Base-by-base conservation (phyloP, 2,888 invertebrate species). In the Ophioninae sp. region DNA sequence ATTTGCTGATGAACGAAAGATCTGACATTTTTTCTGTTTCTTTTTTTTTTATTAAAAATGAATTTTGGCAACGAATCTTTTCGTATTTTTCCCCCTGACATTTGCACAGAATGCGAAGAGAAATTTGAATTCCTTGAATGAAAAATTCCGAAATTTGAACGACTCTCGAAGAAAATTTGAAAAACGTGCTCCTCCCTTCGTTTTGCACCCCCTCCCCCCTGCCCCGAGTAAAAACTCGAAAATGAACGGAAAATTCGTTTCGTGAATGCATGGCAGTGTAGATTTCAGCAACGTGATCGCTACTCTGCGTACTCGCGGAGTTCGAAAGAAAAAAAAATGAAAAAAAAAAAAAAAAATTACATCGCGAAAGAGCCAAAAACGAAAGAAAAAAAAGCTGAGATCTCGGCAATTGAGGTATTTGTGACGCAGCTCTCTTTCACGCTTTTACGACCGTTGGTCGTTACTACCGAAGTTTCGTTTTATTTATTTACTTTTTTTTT, bases 341-440 rank as follows among this genome's bases (percentile, higher is more conserved):
- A 0, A 23, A 20, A 65, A 79, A 73, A 5, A 37, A 59, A 30
- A 59, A n/a, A 67, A 67, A 73, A 51, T 69, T 22, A 56, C 22
- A 56, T 65, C 7, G 22, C 17, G 20, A 41, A 51, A 51, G 17
- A 51, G 51, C 2, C 17, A 51, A 58, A 72, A 51, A 17, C 44
- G 63, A 65, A 77, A 63, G 77, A 69, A 81, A 73, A 82, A 80
- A 82, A 83, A 86, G 89, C 91, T 89, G 91, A 91, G 91, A 89
- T 88, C 90, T 85, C 91, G 91, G 90, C 91, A 91, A 90, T 89
- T 92, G 92, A 92, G 92, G 92, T 92, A 92, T 91, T 90, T 91
- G 89, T 88, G 90, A 91, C 88, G 89, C 90, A 91, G 89, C 86
- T 89, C 51, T 85, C 81, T 83, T 86, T 83, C 85, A 87, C 87